phyloP scores from a whole-genome alignment of 1,140 invertebrate genomes.

The Meteorus sp. region DNA sequence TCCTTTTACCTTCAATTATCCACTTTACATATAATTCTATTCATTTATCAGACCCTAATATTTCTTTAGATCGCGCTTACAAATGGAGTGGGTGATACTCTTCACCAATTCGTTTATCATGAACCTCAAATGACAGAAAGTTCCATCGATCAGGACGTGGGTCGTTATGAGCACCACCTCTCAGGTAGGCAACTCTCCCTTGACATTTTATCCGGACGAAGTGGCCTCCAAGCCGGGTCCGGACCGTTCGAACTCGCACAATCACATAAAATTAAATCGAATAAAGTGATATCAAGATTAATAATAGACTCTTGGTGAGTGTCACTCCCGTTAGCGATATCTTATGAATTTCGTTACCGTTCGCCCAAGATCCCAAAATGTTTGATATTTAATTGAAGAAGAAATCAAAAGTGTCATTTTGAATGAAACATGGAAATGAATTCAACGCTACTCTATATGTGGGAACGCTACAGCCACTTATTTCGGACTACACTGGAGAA shows the following conservation, averaged over 20 bases:
- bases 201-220: slow-evolving; percentile 67
- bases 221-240: slow-evolving; percentile 75
- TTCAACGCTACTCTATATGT: slow-evolving; percentile 35
- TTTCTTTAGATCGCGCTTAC: too few relatives aligned
- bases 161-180: slow-evolving; percentile 58
- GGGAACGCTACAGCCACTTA: slow-evolving; percentile 67
- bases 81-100: too few relatives aligned
- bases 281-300: not conserved
- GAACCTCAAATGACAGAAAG: too few relatives aligned
- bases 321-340: too few relatives aligned
- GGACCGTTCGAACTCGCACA: slow-evolving; percentile 63
- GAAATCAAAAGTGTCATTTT: not conserved
- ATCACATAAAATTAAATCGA: not conserved
- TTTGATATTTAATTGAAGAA: not conserved
- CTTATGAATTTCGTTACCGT: too few relatives aligned
- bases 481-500: slow-evolving; percentile 68
- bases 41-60: too few relatives aligned
- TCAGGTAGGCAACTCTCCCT: slow-evolving; percentile 52
- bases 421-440: not conserved
- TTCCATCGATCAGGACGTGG: slow-evolving; percentile 52
- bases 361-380: too few relatives aligned
- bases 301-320: too few relatives aligned
- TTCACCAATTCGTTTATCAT: too few relatives aligned
- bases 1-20: too few relatives aligned
- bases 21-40: too few relatives aligned